Evolutionary conservation across 2,888 invertebrate genomes (phyloP), one percentile per base, ranked within the genome.

Genomic region (Dascillus cervinus): DNA sequence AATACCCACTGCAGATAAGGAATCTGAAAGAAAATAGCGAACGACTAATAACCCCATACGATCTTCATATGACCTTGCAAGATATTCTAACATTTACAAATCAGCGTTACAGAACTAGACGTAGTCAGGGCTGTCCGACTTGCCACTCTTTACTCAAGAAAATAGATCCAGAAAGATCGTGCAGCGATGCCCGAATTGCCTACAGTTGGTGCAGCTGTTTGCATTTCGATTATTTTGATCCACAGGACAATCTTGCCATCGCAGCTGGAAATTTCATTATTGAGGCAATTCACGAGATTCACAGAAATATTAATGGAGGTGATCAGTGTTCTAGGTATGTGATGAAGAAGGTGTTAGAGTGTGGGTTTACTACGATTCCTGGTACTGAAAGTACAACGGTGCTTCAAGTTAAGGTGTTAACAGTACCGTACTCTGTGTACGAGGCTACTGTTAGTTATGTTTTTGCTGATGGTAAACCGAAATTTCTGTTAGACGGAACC

Each of bases 131-230:
- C n/a, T 85, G 84, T 52, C 69, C 74, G 0, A 71, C 66, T 2
- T 84, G 86, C 50, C 72, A 71, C 36, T 79, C 77, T 31, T 50
- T 86, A 29, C 75, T 87, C 29, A 56, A 64, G 19, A 65, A 70
- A 13, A 69, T 81, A 2, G 60, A 59, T 20, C 58, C 58, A 17
- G 72, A 73, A 37, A 70, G 87, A 13, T 77, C 78, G 2, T 88
- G 87, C 50, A 63, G 65, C 19, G 77, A 84, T 32, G 78, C 75
- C 3, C 72, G 72, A 1, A 77, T 88, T 29, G 69, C 71, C 6
- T 69, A 73, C 22, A 82, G 82, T 53, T 85, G 84, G 83, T 85
- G 85, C 55, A 76, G 80, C 29, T 86, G 85, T 50, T 72, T 75
- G 35, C 71, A 73, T 14, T 72, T 79, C 47, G 64, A 69, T 44